phyloP scores from a whole-genome alignment of 2,797 vertebrate genomes.

The Typhlichthys eigenmanni region DNA sequence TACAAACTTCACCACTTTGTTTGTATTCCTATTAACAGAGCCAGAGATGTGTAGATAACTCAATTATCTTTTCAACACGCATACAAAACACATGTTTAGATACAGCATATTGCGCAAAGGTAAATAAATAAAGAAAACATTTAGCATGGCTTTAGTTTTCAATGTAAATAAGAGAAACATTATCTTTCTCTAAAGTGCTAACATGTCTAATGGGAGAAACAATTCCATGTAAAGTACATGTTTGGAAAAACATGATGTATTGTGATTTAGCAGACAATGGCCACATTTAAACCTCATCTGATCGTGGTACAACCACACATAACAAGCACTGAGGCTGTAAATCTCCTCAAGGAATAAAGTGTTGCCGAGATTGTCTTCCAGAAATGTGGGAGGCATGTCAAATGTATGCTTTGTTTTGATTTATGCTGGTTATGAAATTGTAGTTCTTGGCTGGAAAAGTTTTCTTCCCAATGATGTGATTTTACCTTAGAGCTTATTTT shows the following conservation, averaged over 20 bases:
- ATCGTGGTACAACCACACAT: constrained; percentile 20
- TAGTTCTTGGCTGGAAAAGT: not conserved
- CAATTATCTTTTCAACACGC: too few relatives aligned
- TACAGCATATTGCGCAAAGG: too few relatives aligned
- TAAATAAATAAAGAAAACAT: too few relatives aligned
- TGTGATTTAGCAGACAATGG: constrained; percentile 35
- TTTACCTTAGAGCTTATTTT: too few relatives aligned
- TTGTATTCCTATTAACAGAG: too few relatives aligned
- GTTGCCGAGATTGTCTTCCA: constrained; percentile 37
- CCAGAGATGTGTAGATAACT: too few relatives aligned
- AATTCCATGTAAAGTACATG: not conserved
- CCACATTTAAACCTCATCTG: constrained; percentile 38
- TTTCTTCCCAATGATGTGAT: not conserved
- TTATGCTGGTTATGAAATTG: constrained; percentile 1
- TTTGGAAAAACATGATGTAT: not conserved
- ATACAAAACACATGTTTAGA: too few relatives aligned
- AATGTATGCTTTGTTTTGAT: constrained; percentile 11
- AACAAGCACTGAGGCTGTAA: constrained; percentile 21
- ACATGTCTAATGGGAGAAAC: too few relatives aligned
- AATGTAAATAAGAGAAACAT: too few relatives aligned
- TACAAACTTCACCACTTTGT: too few relatives aligned
- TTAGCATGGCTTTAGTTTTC: too few relatives aligned
- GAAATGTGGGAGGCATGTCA: not conserved
- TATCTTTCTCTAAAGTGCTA: too few relatives aligned
- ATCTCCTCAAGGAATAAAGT: constrained; percentile 15